Evolutionary conservation across 64 coral and sea anemone genomes (phyloP).

Genomic region (Stylophora pistillata): DNA sequence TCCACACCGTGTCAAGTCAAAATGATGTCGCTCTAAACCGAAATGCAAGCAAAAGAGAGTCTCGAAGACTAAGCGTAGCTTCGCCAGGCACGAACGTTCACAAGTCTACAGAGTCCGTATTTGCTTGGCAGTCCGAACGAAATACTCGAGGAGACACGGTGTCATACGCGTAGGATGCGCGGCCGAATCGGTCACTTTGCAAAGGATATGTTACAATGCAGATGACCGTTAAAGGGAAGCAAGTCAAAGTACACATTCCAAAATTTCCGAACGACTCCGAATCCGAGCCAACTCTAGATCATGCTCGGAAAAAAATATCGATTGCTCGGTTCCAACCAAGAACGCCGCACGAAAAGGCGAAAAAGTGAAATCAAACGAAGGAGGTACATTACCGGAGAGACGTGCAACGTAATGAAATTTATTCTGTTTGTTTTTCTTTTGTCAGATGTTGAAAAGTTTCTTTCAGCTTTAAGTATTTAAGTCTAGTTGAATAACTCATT

Average conservation of each 20-base stretch:
- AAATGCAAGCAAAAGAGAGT: not conserved
- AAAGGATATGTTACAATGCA: constrained; percentile 78
- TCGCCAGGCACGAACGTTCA: not conserved
- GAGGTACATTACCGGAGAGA: not conserved
- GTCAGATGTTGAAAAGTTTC: not conserved
- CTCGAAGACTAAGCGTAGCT: not conserved
- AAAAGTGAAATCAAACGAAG: not conserved
- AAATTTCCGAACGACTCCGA: constrained; percentile 53
- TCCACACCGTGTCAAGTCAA: not conserved
- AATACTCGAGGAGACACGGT: not conserved
- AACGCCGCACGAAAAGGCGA: not conserved
- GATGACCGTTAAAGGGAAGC: constrained; percentile 80
- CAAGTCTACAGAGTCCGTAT: not conserved
- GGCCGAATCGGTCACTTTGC: constrained; percentile 17
- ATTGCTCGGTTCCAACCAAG: constrained; percentile 6
- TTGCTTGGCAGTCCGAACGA: not conserved
- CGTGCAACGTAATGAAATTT: not conserved
- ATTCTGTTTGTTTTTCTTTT: not conserved
- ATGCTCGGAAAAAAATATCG: not conserved
- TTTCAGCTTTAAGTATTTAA: too few relatives aligned
- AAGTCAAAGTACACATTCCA: constrained; percentile 71
- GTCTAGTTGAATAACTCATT: too few relatives aligned
- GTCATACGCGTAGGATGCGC: constrained; percentile 57
- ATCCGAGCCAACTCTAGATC: not conserved
- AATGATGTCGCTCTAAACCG: not conserved